Base-by-base conservation (phyloP, 2,113 vertebrate genomes). In the Cyphomyrus plagiostoma region DNA sequence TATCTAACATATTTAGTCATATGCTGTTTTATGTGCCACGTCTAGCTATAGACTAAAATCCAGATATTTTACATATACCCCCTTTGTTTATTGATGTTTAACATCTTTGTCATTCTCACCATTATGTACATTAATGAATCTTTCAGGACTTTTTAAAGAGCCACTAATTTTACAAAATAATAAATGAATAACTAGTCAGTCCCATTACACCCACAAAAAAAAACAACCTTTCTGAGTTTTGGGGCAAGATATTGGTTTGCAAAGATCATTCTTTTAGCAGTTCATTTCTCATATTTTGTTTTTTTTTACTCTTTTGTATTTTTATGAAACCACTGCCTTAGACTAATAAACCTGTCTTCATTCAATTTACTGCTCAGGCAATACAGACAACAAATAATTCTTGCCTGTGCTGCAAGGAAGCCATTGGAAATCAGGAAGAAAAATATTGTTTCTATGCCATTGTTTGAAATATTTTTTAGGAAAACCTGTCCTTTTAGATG, bases 371-470 rank as follows among this genome's bases (percentile, higher is more conserved):
- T 95, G 94, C 95, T 95, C 94, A 96, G 96, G 95, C 96, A 97
- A 95, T 93, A 94, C 92, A 95, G 92, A 95, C 96, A 96, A 94
- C 96, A 96, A 96, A 96, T 97, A 96, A 96, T 96, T 96, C 96
- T 95, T 95, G 96, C 96, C 96, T 97, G 94, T 94, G 95, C 89
- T 94, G 94, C 94, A 94, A 94, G 95, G 96, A 95, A 96, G 94
- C 93, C 91, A 93, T 95, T 96, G 95, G 95, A 97, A 96, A 96
- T 93, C 92, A 49, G 48, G 95, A 97, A 97, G 96, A 95, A 97
- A 97, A 97, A 97, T 97, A 97, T 97, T 97, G 95, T 97, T 96
- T 96, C 96, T 97, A 94, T 96, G 96, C 95, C 96, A 96, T 96
- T 97, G 96, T 97, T 96, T 96, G 96, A 97, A 97, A 97, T 97